Base-by-base conservation (phyloP, 2,888 invertebrate species). In the Podotricha telesiphe region DNA sequence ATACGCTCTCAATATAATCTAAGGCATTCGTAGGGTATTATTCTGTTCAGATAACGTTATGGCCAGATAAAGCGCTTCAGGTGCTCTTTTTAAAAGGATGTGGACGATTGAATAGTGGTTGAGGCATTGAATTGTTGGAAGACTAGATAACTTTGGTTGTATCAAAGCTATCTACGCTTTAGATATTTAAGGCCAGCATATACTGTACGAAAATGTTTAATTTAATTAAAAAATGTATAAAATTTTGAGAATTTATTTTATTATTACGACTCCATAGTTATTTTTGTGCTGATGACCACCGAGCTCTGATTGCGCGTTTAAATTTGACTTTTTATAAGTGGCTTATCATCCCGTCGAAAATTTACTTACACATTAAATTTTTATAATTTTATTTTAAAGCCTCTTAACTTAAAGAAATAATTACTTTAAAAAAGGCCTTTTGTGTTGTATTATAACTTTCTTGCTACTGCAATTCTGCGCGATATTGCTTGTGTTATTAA, bases 321-420 rank as follows among this genome's bases (percentile, higher is more conserved):
- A 91, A 89, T 86, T 83, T 84, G 82, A 83, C 84, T 84, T 87
- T 90, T 90, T 91, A 91, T 89, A 59, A 87, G 82, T 78, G 70
- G 79, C 82, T 88, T 89, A 89, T 89, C 88, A 84, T 74, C 79
- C 56, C 72, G 66, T 72, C 82, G 78, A 86, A 86, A 85, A 86
- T 86, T 69, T 80, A 85, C 82, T 83, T 82, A 83, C 88, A 71
- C 84, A 87, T 71, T 69, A 59, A 72, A 75, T 75, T 78, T 80
- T 82, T 81, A 79, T 81, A 72, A 73, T 76, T 76, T 74, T 78
- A 79, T 77, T 77, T 68, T 65, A 75, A 70, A 68, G 71, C 74
- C 48, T 28, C 65, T 63, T 67, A 67, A 65, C 42, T 70, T 65
- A 58, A 73, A 75, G 45, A 22, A 59, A 59, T 59, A 28, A 45